These are phyloP conservation scores for Drosophila suzukii DNA, from an alignment of 1,140 invertebrate species.

Conservation along the genomic window DNA sequence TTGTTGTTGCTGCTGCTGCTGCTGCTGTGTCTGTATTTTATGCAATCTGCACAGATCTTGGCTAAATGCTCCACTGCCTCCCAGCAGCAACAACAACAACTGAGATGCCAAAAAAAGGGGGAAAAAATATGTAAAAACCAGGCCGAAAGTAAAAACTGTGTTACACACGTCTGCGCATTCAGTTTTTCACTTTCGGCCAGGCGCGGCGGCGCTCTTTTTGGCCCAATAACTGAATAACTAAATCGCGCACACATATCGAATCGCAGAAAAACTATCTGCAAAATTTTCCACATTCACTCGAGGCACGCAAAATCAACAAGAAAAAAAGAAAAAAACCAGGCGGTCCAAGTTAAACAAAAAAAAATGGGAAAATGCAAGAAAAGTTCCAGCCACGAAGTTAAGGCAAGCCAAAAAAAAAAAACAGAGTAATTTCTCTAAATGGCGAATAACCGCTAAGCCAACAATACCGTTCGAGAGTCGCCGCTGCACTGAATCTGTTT, in stretches of 20 bases:
- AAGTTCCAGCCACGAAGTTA: constrained; percentile 16
- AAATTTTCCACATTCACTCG: constrained; percentile 53
- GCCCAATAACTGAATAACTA: constrained; percentile 25
- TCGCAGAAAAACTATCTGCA: constrained; percentile 27
- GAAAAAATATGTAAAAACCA: constrained; percentile 27
- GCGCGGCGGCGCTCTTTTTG: constrained; percentile 47
- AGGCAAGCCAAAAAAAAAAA: constrained; percentile 6
- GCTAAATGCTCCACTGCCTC: constrained; percentile 62
- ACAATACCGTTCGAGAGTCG: constrained; percentile 84
- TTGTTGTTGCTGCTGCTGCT: constrained; percentile 26
- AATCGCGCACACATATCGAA: constrained; percentile 16
- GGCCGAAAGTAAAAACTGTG: constrained; percentile 77
- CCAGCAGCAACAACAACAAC: constrained; percentile 16
- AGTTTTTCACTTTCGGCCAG: constrained; percentile 73
- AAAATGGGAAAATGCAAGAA: constrained; percentile 8
- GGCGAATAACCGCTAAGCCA: constrained; percentile 57
- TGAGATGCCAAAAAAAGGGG: constrained; percentile 32
- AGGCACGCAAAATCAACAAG: constrained; percentile 45
- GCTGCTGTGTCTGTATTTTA: constrained; percentile 50
- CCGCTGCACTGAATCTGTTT: constrained; percentile 79
- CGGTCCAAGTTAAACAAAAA: constrained; percentile 5
- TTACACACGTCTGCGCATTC: constrained; percentile 79
- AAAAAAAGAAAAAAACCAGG: constrained; percentile 2
- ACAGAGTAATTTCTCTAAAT: constrained; percentile 11
- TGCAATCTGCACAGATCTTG: constrained; percentile 64